These are phyloP conservation scores for Misgurnus anguillicaudatus DNA, from an alignment of 2,113 vertebrate species.

Conservation along the genomic window DNA sequence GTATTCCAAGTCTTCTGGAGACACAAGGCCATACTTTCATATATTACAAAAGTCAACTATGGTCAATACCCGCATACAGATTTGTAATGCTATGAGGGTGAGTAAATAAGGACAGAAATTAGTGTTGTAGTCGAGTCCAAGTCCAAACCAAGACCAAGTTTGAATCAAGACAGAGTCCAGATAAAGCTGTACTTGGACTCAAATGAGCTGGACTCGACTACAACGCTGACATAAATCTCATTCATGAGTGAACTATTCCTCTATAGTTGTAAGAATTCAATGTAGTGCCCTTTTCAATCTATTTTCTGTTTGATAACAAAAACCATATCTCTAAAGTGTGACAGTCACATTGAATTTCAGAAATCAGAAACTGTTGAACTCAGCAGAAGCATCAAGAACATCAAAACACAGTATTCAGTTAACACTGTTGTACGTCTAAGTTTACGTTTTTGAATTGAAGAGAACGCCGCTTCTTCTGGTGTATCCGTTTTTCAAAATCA, in stretches of 20 bases:
- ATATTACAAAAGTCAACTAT: too few species aligned
- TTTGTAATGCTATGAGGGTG: too few species aligned
- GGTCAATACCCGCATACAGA: too few species aligned
- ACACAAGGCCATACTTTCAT: too few species aligned
- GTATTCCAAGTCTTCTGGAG: too few species aligned
- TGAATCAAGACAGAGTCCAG: too few species aligned
- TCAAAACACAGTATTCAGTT: background rate
- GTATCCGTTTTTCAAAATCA: slow-evolving; percentile 58
- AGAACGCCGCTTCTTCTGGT: slow-evolving; percentile 29
- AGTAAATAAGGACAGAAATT: too few species aligned
- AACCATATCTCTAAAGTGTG: background rate
- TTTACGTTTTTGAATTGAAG: background rate
- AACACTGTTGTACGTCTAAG: background rate
- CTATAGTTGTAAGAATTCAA: background rate
- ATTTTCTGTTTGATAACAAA: background rate
- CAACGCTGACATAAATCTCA: background rate
- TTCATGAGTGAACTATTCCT: background rate
- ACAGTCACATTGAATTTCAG: background rate
- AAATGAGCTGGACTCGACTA: too few species aligned
- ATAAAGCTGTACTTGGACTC: too few species aligned
- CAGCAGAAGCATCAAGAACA: background rate
- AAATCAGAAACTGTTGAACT: background rate
- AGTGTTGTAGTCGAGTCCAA: too few species aligned
- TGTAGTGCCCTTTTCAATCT: background rate
- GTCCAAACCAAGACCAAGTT: too few species aligned